Evolutionary conservation across 2,888 invertebrate genomes (phyloP).

Genomic region (Drosophila multiciliata): DNA sequence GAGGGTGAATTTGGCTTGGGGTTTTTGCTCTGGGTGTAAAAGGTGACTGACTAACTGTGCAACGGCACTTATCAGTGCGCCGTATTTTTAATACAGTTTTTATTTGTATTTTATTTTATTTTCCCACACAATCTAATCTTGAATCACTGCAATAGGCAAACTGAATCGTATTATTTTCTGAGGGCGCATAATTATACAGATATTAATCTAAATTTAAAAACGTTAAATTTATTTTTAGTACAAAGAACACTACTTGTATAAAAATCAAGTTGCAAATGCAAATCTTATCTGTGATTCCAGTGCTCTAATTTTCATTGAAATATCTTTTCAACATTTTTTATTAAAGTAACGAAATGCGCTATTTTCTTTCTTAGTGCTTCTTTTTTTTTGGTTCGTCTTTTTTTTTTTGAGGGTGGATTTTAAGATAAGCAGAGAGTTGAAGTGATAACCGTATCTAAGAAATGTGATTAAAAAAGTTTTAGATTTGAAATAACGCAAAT

Average conservation of each 20-base stretch:
- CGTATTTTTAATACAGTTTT: conserved; percentile 13
- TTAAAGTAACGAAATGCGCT: not conserved
- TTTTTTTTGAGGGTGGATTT: not conserved
- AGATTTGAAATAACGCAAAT: conserved; percentile 42
- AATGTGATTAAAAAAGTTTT: conserved; percentile 33
- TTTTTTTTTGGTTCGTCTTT: not conserved
- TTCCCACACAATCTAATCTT: conserved; percentile 64
- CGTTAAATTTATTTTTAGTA: not conserved
- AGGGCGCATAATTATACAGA: not conserved
- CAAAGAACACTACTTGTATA: not conserved
- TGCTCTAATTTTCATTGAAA: not conserved
- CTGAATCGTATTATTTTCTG: conserved; percentile 4
- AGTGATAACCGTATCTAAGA: conserved; percentile 46
- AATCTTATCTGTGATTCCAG: not conserved
- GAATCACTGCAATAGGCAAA: conserved; percentile 34
- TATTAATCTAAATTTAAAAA: not conserved
- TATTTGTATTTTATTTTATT: conserved; percentile 43
- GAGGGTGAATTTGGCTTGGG: not conserved
- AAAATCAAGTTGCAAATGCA: not conserved
- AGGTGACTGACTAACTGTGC: not conserved
- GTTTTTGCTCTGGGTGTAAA: conserved; percentile 5
- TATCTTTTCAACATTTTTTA: not conserved
- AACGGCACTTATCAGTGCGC: conserved; percentile 47
- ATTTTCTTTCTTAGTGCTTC: not conserved
- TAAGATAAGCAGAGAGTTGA: conserved; percentile 32